Conservation (phyloP, 2,888 invertebrate genomes). For the Drosophila lacicola region DNA sequence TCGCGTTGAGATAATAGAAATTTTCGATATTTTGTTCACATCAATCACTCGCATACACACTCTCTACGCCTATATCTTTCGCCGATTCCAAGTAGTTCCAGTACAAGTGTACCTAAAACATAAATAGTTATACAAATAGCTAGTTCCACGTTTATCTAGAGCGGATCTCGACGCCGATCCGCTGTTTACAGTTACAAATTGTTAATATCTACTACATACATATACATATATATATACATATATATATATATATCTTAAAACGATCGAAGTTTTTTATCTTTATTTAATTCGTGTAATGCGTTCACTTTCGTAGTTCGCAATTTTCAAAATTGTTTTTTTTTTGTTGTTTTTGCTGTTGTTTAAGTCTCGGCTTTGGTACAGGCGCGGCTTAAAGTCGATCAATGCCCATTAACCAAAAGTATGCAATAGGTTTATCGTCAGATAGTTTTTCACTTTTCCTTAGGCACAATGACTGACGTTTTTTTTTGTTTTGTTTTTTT, state of each 20-base stretch:
- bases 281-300: neutral
- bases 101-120: slow-evolving; percentile 33
- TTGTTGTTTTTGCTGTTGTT: slow-evolving; percentile 19
- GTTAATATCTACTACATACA: slow-evolving; percentile 60
- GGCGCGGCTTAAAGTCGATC: slow-evolving; percentile 47
- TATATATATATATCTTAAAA: slow-evolving; percentile 27
- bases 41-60: neutral
- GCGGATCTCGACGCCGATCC: slow-evolving; percentile 10
- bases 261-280: neutral
- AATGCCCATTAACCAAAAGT: slow-evolving; percentile 34
- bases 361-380: slow-evolving; percentile 40
- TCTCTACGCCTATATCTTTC: neutral
- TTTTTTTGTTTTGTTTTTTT: slow-evolving; percentile 24
- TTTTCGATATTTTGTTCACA: neutral
- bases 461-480: slow-evolving; percentile 76
- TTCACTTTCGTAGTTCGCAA: neutral
- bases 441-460: slow-evolving; percentile 47
- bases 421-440: slow-evolving; percentile 63
- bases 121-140: slow-evolving; percentile 43
- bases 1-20: slow-evolving; percentile 3
- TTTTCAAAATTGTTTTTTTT: slow-evolving; percentile 3
- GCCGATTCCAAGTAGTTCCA: slow-evolving; percentile 1
- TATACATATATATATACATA: slow-evolving; percentile 30
- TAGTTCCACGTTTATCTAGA: slow-evolving; percentile 41
- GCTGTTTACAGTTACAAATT: slow-evolving; percentile 46